phyloP scores from a whole-genome alignment of 2,113 vertebrate genomes.

The Asarcornis scutulata region DNA sequence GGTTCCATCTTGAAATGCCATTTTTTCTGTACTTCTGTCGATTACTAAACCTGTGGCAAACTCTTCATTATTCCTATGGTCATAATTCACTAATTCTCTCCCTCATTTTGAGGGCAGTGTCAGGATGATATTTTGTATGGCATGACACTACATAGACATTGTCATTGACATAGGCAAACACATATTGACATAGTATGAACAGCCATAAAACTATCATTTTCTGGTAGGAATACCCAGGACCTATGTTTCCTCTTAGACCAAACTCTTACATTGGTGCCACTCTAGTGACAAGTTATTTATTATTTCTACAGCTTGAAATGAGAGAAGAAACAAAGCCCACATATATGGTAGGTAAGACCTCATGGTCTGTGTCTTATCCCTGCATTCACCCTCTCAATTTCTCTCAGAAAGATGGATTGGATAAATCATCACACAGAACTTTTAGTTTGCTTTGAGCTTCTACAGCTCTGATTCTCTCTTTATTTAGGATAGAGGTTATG shows the following conservation, averaged over 20 bases:
- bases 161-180: neutral
- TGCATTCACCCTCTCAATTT: neutral
- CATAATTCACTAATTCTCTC: neutral
- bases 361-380: neutral
- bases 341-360: neutral
- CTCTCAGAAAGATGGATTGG: neutral
- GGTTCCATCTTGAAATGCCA: rapidly evolving
- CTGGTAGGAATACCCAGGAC: neutral
- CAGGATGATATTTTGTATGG: neutral
- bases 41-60: neutral
- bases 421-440: neutral
- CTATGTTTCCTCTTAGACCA: rapidly evolving
- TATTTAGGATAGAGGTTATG: rapidly evolving
- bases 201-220: neutral
- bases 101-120: neutral
- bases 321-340: neutral
- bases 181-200: neutral
- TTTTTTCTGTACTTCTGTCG: neutral
- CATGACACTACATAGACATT: neutral
- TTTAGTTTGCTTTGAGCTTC: neutral
- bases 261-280: neutral
- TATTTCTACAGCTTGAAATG: neutral
- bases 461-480: neutral
- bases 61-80: neutral
- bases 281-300: neutral